Evolutionary conservation across 2,113 vertebrate species (phyloP).

Genomic region (Paratilapia polleni): DNA sequence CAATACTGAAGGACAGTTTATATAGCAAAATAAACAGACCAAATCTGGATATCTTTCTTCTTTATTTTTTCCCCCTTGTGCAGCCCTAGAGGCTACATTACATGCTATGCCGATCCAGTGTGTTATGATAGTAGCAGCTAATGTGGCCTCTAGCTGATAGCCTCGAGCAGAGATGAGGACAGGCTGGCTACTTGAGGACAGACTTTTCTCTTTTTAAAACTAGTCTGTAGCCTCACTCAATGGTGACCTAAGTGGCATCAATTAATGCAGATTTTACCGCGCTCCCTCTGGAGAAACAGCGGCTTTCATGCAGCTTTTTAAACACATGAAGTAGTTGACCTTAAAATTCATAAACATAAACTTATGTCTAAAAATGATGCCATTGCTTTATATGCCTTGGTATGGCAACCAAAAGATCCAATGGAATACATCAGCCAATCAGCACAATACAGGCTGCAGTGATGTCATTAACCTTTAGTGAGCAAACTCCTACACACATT

Average conservation of each 20-base stretch:
- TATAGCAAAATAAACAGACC: not conserved
- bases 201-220: not conserved
- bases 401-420: not conserved
- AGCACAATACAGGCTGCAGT: conserved; percentile 15
- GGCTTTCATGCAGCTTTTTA: not conserved
- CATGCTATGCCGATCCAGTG: not conserved
- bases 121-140: not conserved
- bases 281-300: not conserved
- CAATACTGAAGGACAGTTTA: not conserved
- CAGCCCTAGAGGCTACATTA: not conserved
- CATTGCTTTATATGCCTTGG: not conserved
- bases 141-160: not conserved
- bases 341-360: not conserved
- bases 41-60: not conserved
- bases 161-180: not conserved
- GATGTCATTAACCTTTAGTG: conserved; percentile 5
- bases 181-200: not conserved
- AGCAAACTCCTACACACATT: conserved; percentile 9
- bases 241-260: not conserved
- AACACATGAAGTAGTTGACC: not conserved
- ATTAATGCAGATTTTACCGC: not conserved
- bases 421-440: not conserved
- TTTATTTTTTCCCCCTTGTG: not conserved
- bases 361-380: not conserved
- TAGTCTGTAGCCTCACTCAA: not conserved